Evolutionary conservation across 2,888 invertebrate genomes (phyloP), one percentile per base, ranked within the genome.

Genomic region (Drosophila heteroneura): DNA sequence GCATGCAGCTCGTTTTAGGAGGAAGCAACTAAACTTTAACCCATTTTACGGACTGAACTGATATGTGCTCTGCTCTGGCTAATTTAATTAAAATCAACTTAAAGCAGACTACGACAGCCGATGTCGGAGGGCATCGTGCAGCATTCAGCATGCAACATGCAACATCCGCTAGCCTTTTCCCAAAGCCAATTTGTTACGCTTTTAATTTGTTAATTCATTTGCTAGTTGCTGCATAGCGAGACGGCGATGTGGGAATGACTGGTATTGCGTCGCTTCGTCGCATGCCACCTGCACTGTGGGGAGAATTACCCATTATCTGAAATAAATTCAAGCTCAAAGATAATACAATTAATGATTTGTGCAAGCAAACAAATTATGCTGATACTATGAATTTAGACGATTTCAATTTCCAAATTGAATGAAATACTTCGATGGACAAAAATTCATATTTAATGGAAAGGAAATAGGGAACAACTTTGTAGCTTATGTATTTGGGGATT

Each of bases 141-240:
- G 53, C 65, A 60, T 56, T 37, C 66, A 62, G 52, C 82, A 64
- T 76, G 70, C 70, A 47, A 58, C 77, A 58, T 73, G 71, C 69
- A 70, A 63, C 74, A 56, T 57, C 59, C 76, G 54, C 53, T 69
- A 54, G 70, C 71, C 67, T 58, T 57, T 58, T 61, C 53, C 81
- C 76, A 72, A 57, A 74, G 77, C 83, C 88, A 85, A 88, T 85
- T 87, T 87, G 88, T 78, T 74, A 83, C 81, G 79, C 85, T 88
- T 85, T 85, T 85, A 88, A 85, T 85, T 85, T 88, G 85, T 85
- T 85, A 85, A 88, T 85, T 88, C 88, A 85, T 88, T 88, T 88
- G 74, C 88, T 51, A 67, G 79, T 71, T 71, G 59, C 57, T 61
- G 64, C 57, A 77, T 62, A 33, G 54, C 33, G 59, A 28, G 58